Evolutionary conservation across 2,113 vertebrate species (phyloP).

Genomic region (Lucifuga dentata): DNA sequence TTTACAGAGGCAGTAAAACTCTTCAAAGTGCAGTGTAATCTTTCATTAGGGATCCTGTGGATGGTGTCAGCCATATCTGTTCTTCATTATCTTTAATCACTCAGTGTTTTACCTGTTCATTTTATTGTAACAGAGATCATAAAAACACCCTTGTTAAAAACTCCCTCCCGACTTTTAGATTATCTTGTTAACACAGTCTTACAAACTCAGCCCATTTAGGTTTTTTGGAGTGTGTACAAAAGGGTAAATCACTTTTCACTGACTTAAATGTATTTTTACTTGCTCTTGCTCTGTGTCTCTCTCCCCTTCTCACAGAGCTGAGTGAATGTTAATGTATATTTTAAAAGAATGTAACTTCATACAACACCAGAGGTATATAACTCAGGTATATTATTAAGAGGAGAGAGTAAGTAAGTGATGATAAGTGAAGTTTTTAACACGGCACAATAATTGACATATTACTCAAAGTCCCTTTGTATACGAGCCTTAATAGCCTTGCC

Average conservation of each 20-base stretch:
- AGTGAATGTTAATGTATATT: slow-evolving; percentile 27
- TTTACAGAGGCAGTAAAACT: slow-evolving; percentile 86
- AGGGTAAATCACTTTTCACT: slow-evolving; percentile 34
- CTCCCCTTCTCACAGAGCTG: slow-evolving; percentile 9
- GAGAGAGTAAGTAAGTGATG: slow-evolving; percentile 43
- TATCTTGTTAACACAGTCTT: slow-evolving; percentile 82
- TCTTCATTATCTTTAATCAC: slow-evolving; percentile 88
- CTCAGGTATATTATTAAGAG: slow-evolving; percentile 38
- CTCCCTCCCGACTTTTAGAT: slow-evolving; percentile 76
- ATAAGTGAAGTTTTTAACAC: slow-evolving; percentile 64
- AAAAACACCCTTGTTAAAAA: slow-evolving; percentile 85
- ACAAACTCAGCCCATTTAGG: slow-evolving; percentile 62
- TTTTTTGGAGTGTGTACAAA: slow-evolving; percentile 41
- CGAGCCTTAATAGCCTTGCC: slow-evolving; percentile 61
- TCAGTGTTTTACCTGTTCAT: slow-evolving; percentile 84
- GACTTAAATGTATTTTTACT: slow-evolving; percentile 32
- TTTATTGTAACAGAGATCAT: slow-evolving; percentile 84
- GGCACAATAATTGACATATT: slow-evolving; percentile 65
- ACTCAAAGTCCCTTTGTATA: slow-evolving; percentile 62
- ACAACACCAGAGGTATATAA: slow-evolving; percentile 24
- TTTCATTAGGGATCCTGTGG: slow-evolving; percentile 84
- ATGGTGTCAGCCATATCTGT: slow-evolving; percentile 82
- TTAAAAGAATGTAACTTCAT: slow-evolving; percentile 23
- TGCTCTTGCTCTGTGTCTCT: slow-evolving; percentile 10
- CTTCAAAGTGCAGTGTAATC: slow-evolving; percentile 87